Base-by-base conservation (phyloP, 2,888 invertebrate genomes). In the Agriopis aurantiaria region DNA sequence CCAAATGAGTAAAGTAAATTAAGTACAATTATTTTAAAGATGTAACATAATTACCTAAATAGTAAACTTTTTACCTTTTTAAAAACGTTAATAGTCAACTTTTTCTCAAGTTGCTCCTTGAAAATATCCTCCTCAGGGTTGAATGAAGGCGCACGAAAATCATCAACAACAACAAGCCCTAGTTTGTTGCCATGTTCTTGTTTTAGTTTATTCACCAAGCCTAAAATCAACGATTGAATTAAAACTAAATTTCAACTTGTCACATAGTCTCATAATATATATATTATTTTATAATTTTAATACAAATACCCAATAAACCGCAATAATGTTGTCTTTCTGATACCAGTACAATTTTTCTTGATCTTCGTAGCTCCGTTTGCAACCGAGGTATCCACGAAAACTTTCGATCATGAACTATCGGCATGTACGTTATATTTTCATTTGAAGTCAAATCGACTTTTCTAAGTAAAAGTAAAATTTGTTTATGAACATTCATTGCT, bases 171-270 rank as follows among this genome's bases (percentile, higher is more conserved):
- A 0, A 96, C 77, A 12, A 93, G 88, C 33, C 92, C 87, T 41
- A 93, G 84, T 6, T 89, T 88, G 12, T 90, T 85, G 0, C 88
- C 87, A 59, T 95, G 94, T 81, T 97, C 96, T 79, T 93, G 95
- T 73, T 95, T 91, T 11, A 97, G 82, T 83, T 97, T 97, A 78
- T 96, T 97, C 0, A 96, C 95, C 66, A 97, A 89, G 52, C 98
- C 98, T 89, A 68, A 14, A 61, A 57, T 45, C 14, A 43, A 17
- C n/a, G 3, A 33, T 4, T 1, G 33, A 33, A 23, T 23, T 23
- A 23, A 23, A 23, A 23, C 8, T 51, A 7, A n/a, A 17, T 51
- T 51, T 0, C 9, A 4, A 52, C 23, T 10, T 53, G 40, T 58
- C 45, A 51, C 8, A 14, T 14, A 33, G 14, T 53, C 10, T 0